Evolutionary conservation across 2,888 invertebrate species (phyloP).

Genomic region (Mythimna lalbum): DNA sequence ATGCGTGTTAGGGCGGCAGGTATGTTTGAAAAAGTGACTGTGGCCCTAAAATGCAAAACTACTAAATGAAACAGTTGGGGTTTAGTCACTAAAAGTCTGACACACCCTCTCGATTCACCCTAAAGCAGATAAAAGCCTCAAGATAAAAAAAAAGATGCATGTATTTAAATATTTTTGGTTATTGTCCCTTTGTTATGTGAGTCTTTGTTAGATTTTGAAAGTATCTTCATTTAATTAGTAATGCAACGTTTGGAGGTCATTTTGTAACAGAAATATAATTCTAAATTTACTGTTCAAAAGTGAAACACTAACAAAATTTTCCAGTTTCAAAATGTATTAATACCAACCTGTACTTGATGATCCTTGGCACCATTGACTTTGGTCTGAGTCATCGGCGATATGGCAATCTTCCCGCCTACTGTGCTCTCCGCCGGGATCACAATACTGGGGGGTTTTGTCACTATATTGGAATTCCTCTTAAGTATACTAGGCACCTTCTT

Average conservation of each 20-base stretch:
- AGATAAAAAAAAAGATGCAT: background rate
- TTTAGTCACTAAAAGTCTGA: no score
- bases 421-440: constrained; percentile 77
- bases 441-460: constrained; percentile 65
- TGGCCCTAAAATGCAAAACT: no score
- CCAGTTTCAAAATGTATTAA: constrained; percentile 3
- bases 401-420: constrained; percentile 77
- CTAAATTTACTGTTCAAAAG: background rate
- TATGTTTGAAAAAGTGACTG: no score
- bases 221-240: background rate
- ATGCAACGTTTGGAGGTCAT: background rate
- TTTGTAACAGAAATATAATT: constrained; percentile 1
- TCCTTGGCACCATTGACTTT: constrained; percentile 69
- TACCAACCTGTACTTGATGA: constrained; percentile 74
- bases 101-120: no score
- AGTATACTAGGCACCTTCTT: constrained; percentile 79
- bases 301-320: background rate
- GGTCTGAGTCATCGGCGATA: constrained; percentile 75
- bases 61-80: no score
- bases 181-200: constrained; percentile 2
- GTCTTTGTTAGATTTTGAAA: constrained; percentile 13
- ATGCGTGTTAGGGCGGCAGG: no score
- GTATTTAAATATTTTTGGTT: background rate
- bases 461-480: constrained; percentile 69
- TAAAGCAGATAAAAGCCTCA: no score